phyloP scores from a whole-genome alignment of 1,140 invertebrate species.

The Pseudachorutes palmiensis region DNA sequence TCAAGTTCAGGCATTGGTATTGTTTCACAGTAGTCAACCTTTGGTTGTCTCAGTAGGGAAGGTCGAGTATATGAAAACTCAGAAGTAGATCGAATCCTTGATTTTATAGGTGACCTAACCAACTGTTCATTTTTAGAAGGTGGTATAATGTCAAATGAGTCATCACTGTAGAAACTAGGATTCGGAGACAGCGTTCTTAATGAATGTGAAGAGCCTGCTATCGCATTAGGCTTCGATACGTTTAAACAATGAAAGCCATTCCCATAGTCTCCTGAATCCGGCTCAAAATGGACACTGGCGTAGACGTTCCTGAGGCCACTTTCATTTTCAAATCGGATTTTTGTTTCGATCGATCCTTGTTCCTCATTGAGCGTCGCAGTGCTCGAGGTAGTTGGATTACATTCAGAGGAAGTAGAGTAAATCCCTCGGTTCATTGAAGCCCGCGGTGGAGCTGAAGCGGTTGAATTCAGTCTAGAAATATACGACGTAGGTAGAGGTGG shows the following conservation, averaged over 20 bases:
- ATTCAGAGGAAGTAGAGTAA: conserved; percentile 24
- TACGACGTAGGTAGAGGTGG: neutral
- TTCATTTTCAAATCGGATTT: conserved; percentile 7
- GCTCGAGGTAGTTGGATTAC: conserved; percentile 20
- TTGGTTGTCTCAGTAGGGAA: conserved; percentile 30
- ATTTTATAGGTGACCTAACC: conserved; percentile 11
- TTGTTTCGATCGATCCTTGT: neutral
- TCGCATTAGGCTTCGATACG: conserved; percentile 18
- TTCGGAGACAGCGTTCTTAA: conserved; percentile 25
- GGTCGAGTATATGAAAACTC: conserved; percentile 23
- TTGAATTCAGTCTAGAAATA: neutral
- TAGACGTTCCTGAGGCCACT: conserved; percentile 11
- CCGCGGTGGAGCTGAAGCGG: neutral
- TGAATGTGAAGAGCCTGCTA: conserved; percentile 19
- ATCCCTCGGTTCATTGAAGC: neutral
- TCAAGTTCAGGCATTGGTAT: conserved; percentile 28
- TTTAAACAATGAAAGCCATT: conserved; percentile 27
- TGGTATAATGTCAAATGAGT: conserved; percentile 18
- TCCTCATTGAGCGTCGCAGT: conserved; percentile 19
- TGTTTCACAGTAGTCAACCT: conserved; percentile 31
- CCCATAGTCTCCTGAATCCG: conserved; percentile 23
- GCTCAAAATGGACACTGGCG: conserved; percentile 24
- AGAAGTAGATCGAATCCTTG: conserved; percentile 16
- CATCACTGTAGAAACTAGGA: conserved; percentile 27
- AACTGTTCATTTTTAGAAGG: conserved; percentile 17